A percentile compares a stretch with the other conserved stretches of the same genome.
phyloP scores from a whole-genome alignment of 2,888 invertebrate genomes.

The Ganaspis brasiliensis region DNA sequence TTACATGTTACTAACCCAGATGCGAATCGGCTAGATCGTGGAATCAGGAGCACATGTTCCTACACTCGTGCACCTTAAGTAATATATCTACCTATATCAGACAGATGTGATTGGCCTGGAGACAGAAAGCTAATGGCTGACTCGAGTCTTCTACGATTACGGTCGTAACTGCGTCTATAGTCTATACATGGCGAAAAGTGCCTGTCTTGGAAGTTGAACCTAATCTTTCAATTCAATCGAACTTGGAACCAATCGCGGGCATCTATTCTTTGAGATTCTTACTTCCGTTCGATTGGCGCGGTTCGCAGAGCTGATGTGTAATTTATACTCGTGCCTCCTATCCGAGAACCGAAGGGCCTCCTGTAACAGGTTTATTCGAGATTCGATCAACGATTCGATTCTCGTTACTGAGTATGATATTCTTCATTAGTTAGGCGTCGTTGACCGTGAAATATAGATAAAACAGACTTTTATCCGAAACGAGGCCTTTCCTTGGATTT shows the following conservation, averaged over 20 bases:
- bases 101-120: conserved; percentile 64
- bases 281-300: conserved; percentile 45
- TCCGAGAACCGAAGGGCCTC: not conserved
- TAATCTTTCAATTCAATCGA: conserved; percentile 43
- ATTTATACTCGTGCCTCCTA: conserved; percentile 36
- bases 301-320: conserved; percentile 22
- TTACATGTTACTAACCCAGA: not conserved
- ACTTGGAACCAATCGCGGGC: conserved; percentile 55
- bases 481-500: too few species aligned
- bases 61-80: conserved; percentile 31
- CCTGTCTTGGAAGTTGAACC: conserved; percentile 39
- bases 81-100: conserved; percentile 43
- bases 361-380: conserved; percentile 36
- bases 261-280: conserved; percentile 47
- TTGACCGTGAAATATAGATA: conserved; percentile 1
- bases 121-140: conserved; percentile 70
- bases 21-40: not conserved
- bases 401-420: conserved; percentile 35
- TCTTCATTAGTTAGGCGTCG: conserved; percentile 22
- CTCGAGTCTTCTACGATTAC: conserved; percentile 57
- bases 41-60: conserved; percentile 32
- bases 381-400: conserved; percentile 41
- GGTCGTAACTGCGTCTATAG: conserved; percentile 39
- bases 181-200: conserved; percentile 39
- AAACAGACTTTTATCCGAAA: not conserved